A percentile compares a stretch with the other conserved stretches of the same genome.
phyloP scores from a whole-genome alignment of 2,888 invertebrate genomes.

The Leucophenga montana region DNA sequence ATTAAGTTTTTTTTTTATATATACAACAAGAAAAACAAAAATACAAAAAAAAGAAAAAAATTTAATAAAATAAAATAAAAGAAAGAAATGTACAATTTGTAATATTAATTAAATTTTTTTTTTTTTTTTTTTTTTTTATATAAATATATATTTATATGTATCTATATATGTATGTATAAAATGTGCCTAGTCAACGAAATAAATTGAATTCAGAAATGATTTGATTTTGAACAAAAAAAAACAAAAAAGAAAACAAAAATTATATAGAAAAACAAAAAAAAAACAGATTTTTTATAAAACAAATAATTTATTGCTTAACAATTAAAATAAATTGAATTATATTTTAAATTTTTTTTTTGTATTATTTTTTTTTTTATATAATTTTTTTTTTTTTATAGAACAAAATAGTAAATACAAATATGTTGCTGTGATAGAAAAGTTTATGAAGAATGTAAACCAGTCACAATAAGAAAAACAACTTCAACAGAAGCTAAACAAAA shows the following conservation, averaged over 20 bases:
- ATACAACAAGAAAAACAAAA: neutral
- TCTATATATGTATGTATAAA: constrained; percentile 36
- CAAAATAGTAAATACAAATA: constrained; percentile 64
- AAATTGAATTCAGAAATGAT: constrained; percentile 25
- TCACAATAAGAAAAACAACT: constrained; percentile 52
- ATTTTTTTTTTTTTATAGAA: constrained; percentile 46
- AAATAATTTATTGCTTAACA: neutral
- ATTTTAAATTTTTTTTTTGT: constrained; percentile 18
- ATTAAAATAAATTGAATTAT: neutral
- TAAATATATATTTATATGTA: constrained; percentile 28
- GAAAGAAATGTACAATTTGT: constrained; percentile 38
- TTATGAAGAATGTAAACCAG: constrained; percentile 61
- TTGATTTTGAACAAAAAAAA: constrained; percentile 34
- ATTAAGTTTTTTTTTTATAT: constrained; percentile 22
- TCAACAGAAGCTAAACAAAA: constrained; percentile 41
- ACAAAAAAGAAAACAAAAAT: constrained; percentile 19
- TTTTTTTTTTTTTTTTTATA: constrained; percentile 30
- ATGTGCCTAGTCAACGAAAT: constrained; percentile 49
- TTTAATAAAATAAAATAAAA: constrained; percentile 22
- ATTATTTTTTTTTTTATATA: constrained; percentile 25
- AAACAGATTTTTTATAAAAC: constrained; percentile 25
- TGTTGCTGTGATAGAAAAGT: constrained; percentile 66
- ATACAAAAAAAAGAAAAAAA: neutral
- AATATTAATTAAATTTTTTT: constrained; percentile 28
- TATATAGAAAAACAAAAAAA: constrained; percentile 39